Base-by-base conservation (phyloP, 2,797 vertebrate species). In the Labroides dimidiatus region DNA sequence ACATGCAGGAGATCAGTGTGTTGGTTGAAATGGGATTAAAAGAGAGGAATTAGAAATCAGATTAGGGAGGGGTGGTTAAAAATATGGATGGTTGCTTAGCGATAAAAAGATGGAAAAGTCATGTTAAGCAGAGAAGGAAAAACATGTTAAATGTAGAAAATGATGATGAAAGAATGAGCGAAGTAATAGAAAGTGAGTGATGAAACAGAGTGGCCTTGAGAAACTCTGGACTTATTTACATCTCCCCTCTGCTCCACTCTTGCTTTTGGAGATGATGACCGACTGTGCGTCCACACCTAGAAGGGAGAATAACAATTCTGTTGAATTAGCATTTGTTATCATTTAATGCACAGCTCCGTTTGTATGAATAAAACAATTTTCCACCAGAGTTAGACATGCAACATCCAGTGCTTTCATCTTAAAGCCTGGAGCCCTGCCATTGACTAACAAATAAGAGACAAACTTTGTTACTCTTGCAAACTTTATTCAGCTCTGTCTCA, bases 261-360 rank as follows among this genome's bases (percentile, higher is more conserved):
- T 63, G 23, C 47, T 69, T 64, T 64, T 68, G 0, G 41, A 77
- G 62, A 80, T 79, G 45, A 58, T 27, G 49, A 63, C 58, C 23
- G n/a, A 71, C 39, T 69, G 27, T 9, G 1, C 49, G 43, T 17
- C 33, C 41, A 51, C 54, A 69, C 49, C 61, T 69, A 63, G 21
- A 69, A 64, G 63, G 37, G 49, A 33, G 53, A 78, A 75, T 65
- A 72, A 55, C 52, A 67, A 20, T 51, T 67, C 62, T 19, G 10
- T 27, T 52, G 36, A 39, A 71, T 81, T 87, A 44, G 49, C 61
- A 78, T 80, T 62, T 59, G 58, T 81, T 82, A 58, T 76, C 30
- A 64, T 80, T 78, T 67, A 79, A 70, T 60, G 66, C 52, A 58
- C 62, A 51, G 20, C 45, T 72, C 41, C 53, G 37, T 58, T 54